Evolutionary conservation across 2,797 vertebrate species (phyloP), one percentile per base, ranked within the genome.

Genomic region (Helicolenus hilgendorfi): DNA sequence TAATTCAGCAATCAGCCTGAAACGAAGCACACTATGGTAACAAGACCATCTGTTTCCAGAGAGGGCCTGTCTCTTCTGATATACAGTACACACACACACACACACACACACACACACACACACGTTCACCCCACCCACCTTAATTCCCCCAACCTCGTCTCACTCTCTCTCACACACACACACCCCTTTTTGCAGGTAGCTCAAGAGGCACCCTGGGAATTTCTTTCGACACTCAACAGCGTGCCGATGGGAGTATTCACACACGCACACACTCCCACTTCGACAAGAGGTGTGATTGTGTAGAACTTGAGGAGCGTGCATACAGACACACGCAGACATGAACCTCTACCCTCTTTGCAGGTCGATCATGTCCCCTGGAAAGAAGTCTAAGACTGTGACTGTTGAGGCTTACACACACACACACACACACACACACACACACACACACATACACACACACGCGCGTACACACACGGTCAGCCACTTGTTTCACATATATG

Each of bases 201-300:
- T 93, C 83, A 89, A 91, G 81, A 82, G 75, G 64, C 70, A 84
- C 60, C 74, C 59, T 75, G 85, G 85, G 89, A 88, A 77, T 92
- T 82, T 63, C 53, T 79, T 86, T 80, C 56, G 31, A 75, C 13
- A 36, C 77, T 67, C 36, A 38, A 59, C 41, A 77, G 55, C 1
- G 18, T 79, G 62, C 83, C 24, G 13, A 65, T 72, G 82, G 81
- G 82, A 84, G 55, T 85, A 55, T 81, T 70, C 77, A 35, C 65
- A 20, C 58, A 56, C 14, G 29, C 26, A 69, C 49, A 29, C 9
- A 63, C 64, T 35, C 67, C 58, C 56, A 22, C 10, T 11, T 35
- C 24, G 36, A 71, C 60, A 60, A 77, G 65, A 76, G n/a, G 31
- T 68, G 59, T 72, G 67, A 77, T 24, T 27, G 38, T 72, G 29